phyloP scores from a whole-genome alignment of 2,797 vertebrate species.

The Lerista edwardsae region DNA sequence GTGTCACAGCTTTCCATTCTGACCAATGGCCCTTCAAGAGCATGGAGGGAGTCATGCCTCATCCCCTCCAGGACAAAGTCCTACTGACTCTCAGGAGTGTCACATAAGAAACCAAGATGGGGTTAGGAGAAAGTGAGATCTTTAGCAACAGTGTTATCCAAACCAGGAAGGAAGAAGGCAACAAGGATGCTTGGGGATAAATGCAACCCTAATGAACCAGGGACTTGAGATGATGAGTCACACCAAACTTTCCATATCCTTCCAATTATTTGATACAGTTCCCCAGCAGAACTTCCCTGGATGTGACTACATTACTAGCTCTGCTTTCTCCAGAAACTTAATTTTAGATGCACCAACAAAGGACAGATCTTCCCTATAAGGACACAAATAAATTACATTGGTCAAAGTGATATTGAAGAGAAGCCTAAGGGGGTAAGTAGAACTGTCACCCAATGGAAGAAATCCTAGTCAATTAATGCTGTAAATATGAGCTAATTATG shows the following conservation, averaged over 20 bases:
- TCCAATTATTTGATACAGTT: not conserved
- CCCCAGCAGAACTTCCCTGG: not conserved
- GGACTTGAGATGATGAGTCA: not conserved
- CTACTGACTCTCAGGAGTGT: no score
- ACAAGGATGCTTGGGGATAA: accelerated
- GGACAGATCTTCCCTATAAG: not conserved
- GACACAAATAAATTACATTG: not conserved
- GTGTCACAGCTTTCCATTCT: no score
- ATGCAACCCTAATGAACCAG: accelerated
- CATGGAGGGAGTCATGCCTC: no score
- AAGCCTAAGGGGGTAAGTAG: not conserved
- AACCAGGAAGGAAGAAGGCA: constrained; percentile 53
- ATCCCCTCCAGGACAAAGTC: no score
- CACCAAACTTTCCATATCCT: not conserved
- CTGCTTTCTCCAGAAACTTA: not conserved
- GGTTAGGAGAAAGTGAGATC: no score
- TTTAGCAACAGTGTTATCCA: constrained; percentile 41
- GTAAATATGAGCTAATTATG: not conserved
- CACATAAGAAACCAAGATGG: no score
- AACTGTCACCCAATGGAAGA: not conserved
- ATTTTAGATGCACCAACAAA: not conserved
- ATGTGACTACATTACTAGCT: not conserved
- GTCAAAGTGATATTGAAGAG: not conserved
- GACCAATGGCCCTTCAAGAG: no score
- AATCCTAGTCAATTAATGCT: not conserved